These are phyloP conservation scores for Trachelus tabidus DNA, from an alignment of 2,888 invertebrate genomes.

Conservation along the genomic window DNA sequence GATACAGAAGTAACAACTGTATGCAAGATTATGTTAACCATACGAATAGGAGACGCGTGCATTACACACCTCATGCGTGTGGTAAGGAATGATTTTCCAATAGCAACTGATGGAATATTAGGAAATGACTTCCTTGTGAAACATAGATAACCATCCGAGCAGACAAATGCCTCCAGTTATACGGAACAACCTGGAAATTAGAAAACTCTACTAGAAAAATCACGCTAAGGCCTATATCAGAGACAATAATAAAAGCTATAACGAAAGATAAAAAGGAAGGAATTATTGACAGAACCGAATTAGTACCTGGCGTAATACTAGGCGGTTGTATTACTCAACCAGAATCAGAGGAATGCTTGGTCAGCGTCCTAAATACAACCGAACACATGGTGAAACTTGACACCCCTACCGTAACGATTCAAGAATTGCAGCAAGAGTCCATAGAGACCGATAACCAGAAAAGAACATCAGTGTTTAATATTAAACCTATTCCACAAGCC, in stretches of 20 bases:
- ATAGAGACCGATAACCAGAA: too few species aligned
- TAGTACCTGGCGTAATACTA: too few species aligned
- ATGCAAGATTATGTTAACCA: conserved; percentile 2
- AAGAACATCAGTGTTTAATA: too few species aligned
- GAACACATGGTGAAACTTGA: too few species aligned
- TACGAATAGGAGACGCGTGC: conserved; percentile 3
- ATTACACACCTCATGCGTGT: not conserved
- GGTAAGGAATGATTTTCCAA: conserved; percentile 5
- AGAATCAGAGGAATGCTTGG: too few species aligned
- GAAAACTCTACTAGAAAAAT: not conserved
- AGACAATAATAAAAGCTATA: too few species aligned
- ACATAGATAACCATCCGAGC: conserved; percentile 1
- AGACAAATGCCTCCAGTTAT: not conserved
- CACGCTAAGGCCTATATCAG: not conserved
- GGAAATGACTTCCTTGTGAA: conserved; percentile 1
- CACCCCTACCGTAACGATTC: too few species aligned
- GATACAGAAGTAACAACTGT: not conserved
- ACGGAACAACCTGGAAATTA: not conserved
- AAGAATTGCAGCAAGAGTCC: too few species aligned
- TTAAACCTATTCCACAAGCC: accelerated
- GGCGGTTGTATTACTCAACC: too few species aligned
- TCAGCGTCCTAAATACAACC: too few species aligned
- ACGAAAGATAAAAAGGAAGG: too few species aligned
- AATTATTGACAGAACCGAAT: too few species aligned
- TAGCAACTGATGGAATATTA: conserved; percentile 1